Percentiles rank a stretch among this genome's conserved stretches.
Conservation (phyloP, 2,888 invertebrate species). For the Thyatira batis region DNA sequence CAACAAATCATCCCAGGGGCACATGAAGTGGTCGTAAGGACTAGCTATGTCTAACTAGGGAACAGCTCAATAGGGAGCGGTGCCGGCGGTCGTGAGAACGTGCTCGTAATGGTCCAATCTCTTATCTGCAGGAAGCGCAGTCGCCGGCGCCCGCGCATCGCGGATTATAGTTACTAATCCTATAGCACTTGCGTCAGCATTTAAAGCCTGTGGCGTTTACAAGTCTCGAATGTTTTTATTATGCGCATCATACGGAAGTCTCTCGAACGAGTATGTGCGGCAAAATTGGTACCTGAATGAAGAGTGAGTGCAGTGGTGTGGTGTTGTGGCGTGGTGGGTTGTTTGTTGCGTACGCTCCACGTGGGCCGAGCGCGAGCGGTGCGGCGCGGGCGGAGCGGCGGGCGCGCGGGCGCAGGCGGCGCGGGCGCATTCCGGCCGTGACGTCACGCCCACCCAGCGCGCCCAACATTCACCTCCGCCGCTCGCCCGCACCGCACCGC, state of each 20-base stretch:
- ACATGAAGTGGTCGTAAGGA: not conserved
- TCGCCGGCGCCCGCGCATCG: constrained; percentile 61
- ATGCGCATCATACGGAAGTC: constrained; percentile 26
- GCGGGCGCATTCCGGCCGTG: constrained; percentile 79
- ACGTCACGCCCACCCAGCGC: constrained; percentile 81
- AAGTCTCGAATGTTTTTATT: constrained; percentile 8
- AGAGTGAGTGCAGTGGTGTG: constrained; percentile 42
- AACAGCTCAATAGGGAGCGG: constrained; percentile 13
- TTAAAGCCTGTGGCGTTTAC: constrained; percentile 12
- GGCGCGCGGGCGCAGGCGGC: constrained; percentile 42
- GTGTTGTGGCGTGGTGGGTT: constrained; percentile 44
- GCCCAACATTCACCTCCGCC: constrained; percentile 74
- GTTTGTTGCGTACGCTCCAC: constrained; percentile 67
- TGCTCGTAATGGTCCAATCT: constrained; percentile 51
- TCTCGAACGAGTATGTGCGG: constrained; percentile 32
- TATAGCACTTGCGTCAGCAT: constrained; percentile 47
- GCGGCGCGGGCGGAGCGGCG: constrained; percentile 15
- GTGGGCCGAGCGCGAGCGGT: constrained; percentile 50
- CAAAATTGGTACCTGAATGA: constrained; percentile 62
- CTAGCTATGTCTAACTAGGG: not conserved
- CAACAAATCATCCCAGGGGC: constrained; percentile 13
- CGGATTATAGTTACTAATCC: constrained; percentile 62
- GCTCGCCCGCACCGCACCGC: constrained; percentile 41
- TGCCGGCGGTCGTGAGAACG: constrained; percentile 53
- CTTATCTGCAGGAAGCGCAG: constrained; percentile 76